Evolutionary conservation across 2,113 vertebrate species (phyloP).

Genomic region (Aythya baeri): DNA sequence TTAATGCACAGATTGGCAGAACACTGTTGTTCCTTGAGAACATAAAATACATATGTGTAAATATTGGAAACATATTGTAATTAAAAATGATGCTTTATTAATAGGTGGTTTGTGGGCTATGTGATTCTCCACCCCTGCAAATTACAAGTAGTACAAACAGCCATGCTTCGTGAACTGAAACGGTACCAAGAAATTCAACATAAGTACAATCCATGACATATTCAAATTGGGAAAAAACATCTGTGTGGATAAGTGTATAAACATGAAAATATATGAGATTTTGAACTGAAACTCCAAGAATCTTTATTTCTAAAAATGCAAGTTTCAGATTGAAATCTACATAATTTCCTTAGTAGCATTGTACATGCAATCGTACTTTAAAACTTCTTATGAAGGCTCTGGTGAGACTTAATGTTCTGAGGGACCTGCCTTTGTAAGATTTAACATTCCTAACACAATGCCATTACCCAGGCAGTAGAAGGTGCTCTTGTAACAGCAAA

Average conservation of each 20-base stretch:
- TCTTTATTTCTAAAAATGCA: background rate
- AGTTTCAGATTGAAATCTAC: background rate
- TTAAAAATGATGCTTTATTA: constrained; percentile 5
- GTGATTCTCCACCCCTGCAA: background rate
- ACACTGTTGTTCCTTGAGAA: background rate
- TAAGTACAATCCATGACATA: background rate
- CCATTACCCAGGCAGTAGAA: constrained; percentile 36
- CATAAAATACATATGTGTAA: background rate
- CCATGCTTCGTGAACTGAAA: background rate
- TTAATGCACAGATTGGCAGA: background rate
- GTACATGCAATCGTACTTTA: background rate
- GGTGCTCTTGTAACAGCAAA: constrained; percentile 59
- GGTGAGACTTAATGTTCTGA: background rate
- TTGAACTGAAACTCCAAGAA: background rate
- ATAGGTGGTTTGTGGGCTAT: background rate
- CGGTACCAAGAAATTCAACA: background rate
- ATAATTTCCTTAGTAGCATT: background rate
- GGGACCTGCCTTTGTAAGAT: background rate
- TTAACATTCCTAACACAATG: background rate
- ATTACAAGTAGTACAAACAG: background rate
- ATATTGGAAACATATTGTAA: background rate
- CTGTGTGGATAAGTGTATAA: background rate
- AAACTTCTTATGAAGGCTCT: background rate
- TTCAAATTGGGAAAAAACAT: background rate
- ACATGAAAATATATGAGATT: background rate